A percentile compares a stretch with the other conserved stretches of the same genome.
Evolutionary conservation across 2,888 invertebrate genomes (phyloP).

Genomic region (Carpatolechia fugitivella): DNA sequence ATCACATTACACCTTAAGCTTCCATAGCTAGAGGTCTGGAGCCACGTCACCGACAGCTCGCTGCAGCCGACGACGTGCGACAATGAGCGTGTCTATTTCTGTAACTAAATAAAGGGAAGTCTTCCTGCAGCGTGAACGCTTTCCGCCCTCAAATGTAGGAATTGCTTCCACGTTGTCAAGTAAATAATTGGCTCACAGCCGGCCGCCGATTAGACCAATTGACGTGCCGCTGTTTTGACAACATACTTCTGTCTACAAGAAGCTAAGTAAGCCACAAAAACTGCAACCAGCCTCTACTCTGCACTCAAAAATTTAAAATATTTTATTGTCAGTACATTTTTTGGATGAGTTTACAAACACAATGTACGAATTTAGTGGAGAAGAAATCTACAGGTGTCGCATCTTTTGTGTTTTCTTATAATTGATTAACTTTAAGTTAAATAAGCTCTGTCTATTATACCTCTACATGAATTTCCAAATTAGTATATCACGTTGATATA

Average conservation of each 20-base stretch:
- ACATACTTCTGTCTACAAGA: conserved; percentile 43
- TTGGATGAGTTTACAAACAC: no score
- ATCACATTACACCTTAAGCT: background rate
- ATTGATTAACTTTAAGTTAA: no score
- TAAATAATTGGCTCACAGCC: conserved; percentile 76
- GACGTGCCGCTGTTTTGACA: conserved; percentile 75
- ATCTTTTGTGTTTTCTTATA: no score
- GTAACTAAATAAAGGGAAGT: conserved; percentile 72
- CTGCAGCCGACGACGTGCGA: conserved; percentile 25
- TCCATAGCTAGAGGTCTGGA: background rate
- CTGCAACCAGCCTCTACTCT: no score
- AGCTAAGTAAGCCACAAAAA: background rate
- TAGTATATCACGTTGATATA: no score
- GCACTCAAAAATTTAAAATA: no score
- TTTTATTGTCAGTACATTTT: no score
- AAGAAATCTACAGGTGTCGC: no score
- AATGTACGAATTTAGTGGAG: no score
- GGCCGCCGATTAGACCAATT: conserved; percentile 74
- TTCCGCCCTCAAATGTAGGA: conserved; percentile 78
- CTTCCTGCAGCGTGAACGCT: conserved; percentile 59
- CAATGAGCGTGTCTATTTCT: conserved; percentile 53
- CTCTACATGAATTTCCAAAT: no score
- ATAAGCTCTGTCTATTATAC: no score
- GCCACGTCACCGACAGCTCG: conserved; percentile 3
- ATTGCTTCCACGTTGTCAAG: conserved; percentile 76